Conservation (phyloP, 2,797 vertebrate species). For the Lemur catta region DNA sequence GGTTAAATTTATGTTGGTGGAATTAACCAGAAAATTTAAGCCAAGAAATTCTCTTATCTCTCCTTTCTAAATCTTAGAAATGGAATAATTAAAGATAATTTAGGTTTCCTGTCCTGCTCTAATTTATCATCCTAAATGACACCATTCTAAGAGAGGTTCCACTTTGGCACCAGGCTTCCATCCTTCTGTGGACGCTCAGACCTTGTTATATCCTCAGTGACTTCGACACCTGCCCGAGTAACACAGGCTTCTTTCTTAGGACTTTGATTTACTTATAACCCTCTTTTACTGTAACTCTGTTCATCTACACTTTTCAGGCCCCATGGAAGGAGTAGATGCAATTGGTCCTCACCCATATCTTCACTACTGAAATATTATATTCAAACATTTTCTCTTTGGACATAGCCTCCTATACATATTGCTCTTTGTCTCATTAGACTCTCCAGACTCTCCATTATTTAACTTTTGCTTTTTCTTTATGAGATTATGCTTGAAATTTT, state of each 20-base stretch:
- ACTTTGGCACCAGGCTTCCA: not conserved
- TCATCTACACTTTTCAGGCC: not conserved
- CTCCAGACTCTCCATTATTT: not conserved
- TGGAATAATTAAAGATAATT: not conserved
- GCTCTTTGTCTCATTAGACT: not conserved
- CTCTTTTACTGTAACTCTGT: not conserved
- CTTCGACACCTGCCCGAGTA: not conserved
- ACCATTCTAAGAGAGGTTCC: not conserved
- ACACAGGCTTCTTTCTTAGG: not conserved
- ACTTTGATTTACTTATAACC: not conserved
- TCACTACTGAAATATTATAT: not conserved
- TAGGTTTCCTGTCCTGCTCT: not conserved
- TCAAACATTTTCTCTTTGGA: not conserved
- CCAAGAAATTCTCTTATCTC: not conserved
- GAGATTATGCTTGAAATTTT: not conserved
- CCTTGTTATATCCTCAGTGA: not conserved
- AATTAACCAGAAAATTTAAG: not conserved
- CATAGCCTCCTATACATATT: not conserved
- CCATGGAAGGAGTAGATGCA: not conserved
- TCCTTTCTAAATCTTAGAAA: not conserved
- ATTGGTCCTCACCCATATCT: not conserved
- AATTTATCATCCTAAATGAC: not conserved
- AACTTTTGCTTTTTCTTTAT: not conserved
- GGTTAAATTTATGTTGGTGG: conserved; percentile 24
- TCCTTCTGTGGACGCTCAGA: not conserved